Base-by-base conservation (phyloP, 2,113 vertebrate genomes). In the Corapipo altera region DNA sequence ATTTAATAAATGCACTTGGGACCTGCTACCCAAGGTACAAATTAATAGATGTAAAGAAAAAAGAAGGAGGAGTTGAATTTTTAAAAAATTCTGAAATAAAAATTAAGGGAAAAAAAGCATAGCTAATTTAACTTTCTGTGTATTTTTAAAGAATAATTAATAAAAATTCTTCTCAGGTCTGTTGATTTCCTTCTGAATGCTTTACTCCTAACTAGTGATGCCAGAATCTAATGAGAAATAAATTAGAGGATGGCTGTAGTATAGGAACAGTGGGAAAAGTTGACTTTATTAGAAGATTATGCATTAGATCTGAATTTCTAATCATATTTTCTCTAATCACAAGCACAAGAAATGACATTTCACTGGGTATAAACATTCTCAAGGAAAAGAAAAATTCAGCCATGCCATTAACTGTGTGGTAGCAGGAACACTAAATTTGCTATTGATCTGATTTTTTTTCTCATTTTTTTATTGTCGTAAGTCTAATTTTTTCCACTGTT, bases 221-320 rank as follows among this genome's bases (percentile, higher is more conserved):
- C 79, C 35, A 48, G 12, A 79, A 65, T 32, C 55, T 91, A 91
- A 94, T 78, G 43, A 95, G 88, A 94, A 96, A 96, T 80, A 96
- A 96, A 94, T 96, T 85, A 93, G 55, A 90, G 13, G 27, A 80
- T 91, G 79, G 52, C n/a, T 78, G 48, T 21, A 59, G 27, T 74
- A 71, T 12, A 76, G 55, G 55, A 94, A 86, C 24, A 88, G 55
- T 57, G 75, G 72, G 72, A 74, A 88, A 92, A 96, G 75, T 72
- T 80, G 52, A 93, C 85, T 93, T 75, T 81, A 93, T 83, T 86
- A 88, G 59, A 81, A 92, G 81, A 94, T 96, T 93, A 92, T 84
- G 72, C 90, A 88, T 71, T 57, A 90, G 79, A 86, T 88, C 55
- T 81, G 65, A 65, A 77, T 84, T 94, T 93, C 27, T 88, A 95